Evolutionary conservation across 2,113 vertebrate species (phyloP).

Genomic region (Tenebrosternarchus preto): DNA sequence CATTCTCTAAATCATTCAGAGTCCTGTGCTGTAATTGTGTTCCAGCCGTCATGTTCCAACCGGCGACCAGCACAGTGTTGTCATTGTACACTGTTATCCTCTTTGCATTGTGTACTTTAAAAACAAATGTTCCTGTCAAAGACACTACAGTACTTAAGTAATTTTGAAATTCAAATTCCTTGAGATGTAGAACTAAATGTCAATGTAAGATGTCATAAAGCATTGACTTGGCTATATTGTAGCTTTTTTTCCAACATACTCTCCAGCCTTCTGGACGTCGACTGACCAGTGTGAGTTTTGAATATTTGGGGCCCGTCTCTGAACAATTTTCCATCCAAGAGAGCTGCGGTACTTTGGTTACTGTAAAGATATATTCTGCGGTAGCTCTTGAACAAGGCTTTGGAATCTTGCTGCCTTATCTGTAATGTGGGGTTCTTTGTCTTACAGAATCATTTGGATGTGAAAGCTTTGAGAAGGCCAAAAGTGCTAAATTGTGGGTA

Average conservation of each 20-base stretch:
- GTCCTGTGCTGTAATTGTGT: conserved; percentile 38
- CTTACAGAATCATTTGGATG: conserved; percentile 13
- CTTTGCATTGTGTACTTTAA: conserved; percentile 63
- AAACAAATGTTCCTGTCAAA: conserved; percentile 70
- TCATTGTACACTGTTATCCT: conserved; percentile 58
- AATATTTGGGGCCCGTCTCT: background rate
- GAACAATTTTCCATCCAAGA: background rate
- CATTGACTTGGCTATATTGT: conserved; percentile 25
- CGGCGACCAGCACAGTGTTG: conserved; percentile 36
- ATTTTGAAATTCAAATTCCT: conserved; percentile 61
- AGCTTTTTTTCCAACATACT: conserved; percentile 45
- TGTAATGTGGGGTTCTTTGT: conserved; percentile 25
- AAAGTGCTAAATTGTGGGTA: conserved; percentile 1
- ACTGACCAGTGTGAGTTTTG: conserved; percentile 6
- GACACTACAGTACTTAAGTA: conserved; percentile 74
- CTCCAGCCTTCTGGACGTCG: conserved; percentile 13
- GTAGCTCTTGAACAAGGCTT: conserved; percentile 41
- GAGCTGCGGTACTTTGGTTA: conserved; percentile 8
- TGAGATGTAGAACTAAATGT: conserved; percentile 62
- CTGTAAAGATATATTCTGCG: conserved; percentile 28
- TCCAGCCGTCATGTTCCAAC: conserved; percentile 30
- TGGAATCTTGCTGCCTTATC: conserved; percentile 48
- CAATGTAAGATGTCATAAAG: conserved; percentile 18
- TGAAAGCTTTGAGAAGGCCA: conserved; percentile 18
- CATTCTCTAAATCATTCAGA: conserved; percentile 31